Evolutionary conservation across 2,113 vertebrate species (phyloP).

Genomic region (Phylloscopus trochiloides): DNA sequence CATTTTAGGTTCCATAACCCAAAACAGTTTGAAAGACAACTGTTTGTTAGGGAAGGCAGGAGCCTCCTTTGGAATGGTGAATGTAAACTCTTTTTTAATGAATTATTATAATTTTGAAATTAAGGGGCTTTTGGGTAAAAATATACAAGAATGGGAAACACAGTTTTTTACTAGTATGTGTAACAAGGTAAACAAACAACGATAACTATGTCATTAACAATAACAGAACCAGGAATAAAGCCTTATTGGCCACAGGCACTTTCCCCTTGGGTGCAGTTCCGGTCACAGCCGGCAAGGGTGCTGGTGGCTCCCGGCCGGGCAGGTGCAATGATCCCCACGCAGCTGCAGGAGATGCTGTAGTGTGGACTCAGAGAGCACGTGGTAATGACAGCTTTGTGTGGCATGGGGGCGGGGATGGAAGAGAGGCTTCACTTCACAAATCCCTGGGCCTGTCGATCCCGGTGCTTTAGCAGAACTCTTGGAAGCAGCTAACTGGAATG

Average conservation of each 20-base stretch:
- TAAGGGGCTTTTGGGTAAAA: not conserved
- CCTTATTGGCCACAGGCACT: rapidly evolving
- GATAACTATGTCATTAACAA: not conserved
- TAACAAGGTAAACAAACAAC: not conserved
- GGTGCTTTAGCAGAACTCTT: not conserved
- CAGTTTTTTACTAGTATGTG: not conserved
- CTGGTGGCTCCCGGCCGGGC: not conserved
- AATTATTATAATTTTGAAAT: not conserved
- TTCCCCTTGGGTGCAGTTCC: not conserved
- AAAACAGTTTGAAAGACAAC: not conserved
- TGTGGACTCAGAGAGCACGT: rapidly evolving
- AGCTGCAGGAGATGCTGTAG: not conserved
- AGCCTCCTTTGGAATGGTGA: not conserved
- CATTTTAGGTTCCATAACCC: too few species aligned
- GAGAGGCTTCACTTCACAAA: not conserved
- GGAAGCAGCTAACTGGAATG: not conserved
- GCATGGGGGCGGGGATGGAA: not conserved
- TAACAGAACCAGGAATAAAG: not conserved
- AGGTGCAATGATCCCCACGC: not conserved
- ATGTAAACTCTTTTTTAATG: not conserved
- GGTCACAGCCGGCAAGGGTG: not conserved
- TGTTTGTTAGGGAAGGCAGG: not conserved
- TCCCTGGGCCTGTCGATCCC: not conserved
- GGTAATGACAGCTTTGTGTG: not conserved
- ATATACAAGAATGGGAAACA: not conserved